These are phyloP conservation scores for Naja naja DNA, from an alignment of 2,113 vertebrate species.

Conservation along the genomic window DNA sequence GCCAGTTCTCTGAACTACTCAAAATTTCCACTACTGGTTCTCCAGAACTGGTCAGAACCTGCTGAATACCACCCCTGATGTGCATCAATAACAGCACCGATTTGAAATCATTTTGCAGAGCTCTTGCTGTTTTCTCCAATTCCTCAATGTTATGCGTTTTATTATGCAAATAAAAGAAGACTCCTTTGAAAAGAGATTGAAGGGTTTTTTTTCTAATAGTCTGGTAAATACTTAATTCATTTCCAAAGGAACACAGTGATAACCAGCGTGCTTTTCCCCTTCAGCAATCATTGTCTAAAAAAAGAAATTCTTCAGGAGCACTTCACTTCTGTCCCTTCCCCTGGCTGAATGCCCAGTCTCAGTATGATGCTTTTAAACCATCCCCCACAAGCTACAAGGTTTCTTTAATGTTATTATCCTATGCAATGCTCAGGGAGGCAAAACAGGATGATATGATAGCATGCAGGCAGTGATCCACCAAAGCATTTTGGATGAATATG, in stretches of 20 bases:
- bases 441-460: slow-evolving; percentile 25
- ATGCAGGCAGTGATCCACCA: slow-evolving; percentile 1
- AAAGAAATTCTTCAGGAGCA: slow-evolving; percentile 63
- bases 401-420: slow-evolving; percentile 43
- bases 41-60: too few relatives aligned
- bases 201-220: slow-evolving; percentile 55
- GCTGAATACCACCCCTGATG: too few relatives aligned
- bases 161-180: slow-evolving; percentile 39
- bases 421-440: slow-evolving; percentile 19
- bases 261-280: slow-evolving; percentile 58
- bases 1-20: too few relatives aligned
- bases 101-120: slow-evolving; percentile 51
- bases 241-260: slow-evolving; percentile 40
- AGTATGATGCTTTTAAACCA: slow-evolving; percentile 62
- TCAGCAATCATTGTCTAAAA: slow-evolving; percentile 61
- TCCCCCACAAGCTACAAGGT: slow-evolving; percentile 49
- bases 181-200: slow-evolving; percentile 52
- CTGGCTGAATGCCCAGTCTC: slow-evolving; percentile 63
- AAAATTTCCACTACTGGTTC: too few relatives aligned
- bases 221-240: slow-evolving; percentile 55
- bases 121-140: slow-evolving; percentile 24
- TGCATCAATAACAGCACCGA: slow-evolving; percentile 20
- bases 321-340: slow-evolving; percentile 63
- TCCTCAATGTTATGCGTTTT: slow-evolving; percentile 27
- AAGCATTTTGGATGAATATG: background rate